Conservation (phyloP, 1,140 invertebrate species). For the Uloborus diversus region DNA sequence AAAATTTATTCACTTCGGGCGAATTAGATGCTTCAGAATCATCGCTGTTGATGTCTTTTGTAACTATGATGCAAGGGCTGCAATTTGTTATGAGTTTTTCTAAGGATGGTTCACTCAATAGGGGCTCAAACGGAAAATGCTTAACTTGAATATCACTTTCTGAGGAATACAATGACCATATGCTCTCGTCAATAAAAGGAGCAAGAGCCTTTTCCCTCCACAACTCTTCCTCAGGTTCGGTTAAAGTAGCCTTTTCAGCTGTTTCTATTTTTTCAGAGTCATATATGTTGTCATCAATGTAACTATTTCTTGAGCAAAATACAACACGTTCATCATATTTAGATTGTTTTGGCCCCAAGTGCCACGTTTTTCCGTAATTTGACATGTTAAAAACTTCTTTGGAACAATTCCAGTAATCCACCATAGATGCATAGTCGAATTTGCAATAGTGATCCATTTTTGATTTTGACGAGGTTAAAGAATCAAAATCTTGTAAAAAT, state of each 20-base stretch:
- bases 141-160: constrained; percentile 40
- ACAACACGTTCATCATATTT: constrained; percentile 23
- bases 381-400: constrained; percentile 10
- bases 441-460: background rate
- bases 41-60: background rate
- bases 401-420: constrained; percentile 7
- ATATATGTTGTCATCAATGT: constrained; percentile 33
- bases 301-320: constrained; percentile 28
- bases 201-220: constrained; percentile 46
- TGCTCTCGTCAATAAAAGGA: constrained; percentile 43
- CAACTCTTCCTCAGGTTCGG: constrained; percentile 53
- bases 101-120: constrained; percentile 22
- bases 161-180: constrained; percentile 47
- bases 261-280: constrained; percentile 51
- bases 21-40: background rate
- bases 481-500: background rate
- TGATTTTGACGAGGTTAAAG: background rate
- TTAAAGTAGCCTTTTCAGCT: constrained; percentile 57
- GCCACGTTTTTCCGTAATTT: constrained; percentile 36
- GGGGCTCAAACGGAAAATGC: constrained; percentile 29
- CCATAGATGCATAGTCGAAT: background rate
- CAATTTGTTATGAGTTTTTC: constrained; percentile 35
- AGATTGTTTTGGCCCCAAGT: constrained; percentile 21
- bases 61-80: constrained; percentile 29
- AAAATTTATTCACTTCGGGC: background rate